Evolutionary conservation across 2,888 invertebrate species (phyloP).

Genomic region (Troides aeacus): DNA sequence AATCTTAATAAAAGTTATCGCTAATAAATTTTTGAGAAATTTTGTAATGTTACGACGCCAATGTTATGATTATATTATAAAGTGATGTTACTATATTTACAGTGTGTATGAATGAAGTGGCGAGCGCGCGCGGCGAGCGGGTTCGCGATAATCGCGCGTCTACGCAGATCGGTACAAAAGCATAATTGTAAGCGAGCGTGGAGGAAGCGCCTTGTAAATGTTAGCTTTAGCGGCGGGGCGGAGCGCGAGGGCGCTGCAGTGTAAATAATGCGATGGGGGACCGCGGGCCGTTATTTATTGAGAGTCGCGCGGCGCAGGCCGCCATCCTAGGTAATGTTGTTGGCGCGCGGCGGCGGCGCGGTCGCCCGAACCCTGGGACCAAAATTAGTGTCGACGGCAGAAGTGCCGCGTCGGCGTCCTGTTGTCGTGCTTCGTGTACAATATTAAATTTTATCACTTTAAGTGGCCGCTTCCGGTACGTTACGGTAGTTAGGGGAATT

Average conservation of each 20-base stretch:
- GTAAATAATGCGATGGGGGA: constrained; percentile 40
- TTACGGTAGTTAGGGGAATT: constrained; percentile 65
- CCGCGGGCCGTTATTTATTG: constrained; percentile 35
- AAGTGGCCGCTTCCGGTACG: constrained; percentile 65
- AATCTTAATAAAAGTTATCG: constrained; percentile 9
- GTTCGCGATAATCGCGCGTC: constrained; percentile 56
- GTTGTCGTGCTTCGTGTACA: constrained; percentile 58
- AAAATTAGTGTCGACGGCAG: constrained; percentile 63
- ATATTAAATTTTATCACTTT: constrained; percentile 68
- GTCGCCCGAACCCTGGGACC: constrained; percentile 63
- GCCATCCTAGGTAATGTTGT: constrained; percentile 52
- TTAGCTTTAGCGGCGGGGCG: constrained; percentile 32
- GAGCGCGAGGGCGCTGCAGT: constrained; percentile 31
- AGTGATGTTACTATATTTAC: constrained; percentile 19
- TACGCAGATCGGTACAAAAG: constrained; percentile 68
- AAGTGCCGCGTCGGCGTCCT: constrained; percentile 52
- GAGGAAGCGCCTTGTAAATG: constrained; percentile 37
- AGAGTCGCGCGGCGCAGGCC: constrained; percentile 33
- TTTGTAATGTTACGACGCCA: constrained; percentile 18
- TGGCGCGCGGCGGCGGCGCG: constrained; percentile 56
- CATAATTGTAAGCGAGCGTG: constrained; percentile 57
- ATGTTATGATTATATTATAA: constrained; percentile 16
- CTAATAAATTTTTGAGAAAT: constrained; percentile 23
- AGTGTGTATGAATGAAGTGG: not conserved
- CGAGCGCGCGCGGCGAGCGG: constrained; percentile 6